Base-by-base conservation (phyloP, 1,140 invertebrate species). In the Lepidurus apus region DNA sequence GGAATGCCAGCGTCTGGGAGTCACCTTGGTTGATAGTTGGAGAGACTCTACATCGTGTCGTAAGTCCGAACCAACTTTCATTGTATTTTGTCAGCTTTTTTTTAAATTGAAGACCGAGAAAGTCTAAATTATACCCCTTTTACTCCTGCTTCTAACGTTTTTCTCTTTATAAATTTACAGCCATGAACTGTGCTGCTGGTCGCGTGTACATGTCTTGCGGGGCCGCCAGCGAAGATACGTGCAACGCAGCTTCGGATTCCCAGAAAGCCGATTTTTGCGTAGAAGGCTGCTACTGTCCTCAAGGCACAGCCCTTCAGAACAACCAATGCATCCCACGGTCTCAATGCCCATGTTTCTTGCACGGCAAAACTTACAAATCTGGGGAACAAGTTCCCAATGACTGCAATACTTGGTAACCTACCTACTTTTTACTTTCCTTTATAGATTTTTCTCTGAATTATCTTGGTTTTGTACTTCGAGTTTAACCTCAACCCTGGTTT, bases 271-370 rank as follows among this genome's bases (percentile, higher is more conserved):
- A 81, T 0, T 84, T 86, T 13, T 96, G 94, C 82, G 90, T 92
- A 43, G 93, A 95, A 83, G 94, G 94, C 7, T 97, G 95, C 83
- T 94, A 92, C 85, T 97, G 95, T 85, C 93, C 93, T 0, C 83
- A 87, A 17, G 92, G 91, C 1, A 90, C 89, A 0, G 88, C 93
- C 1, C 85, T 93, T 8, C 90, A 95, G 77, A 88, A 90, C 26
- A 90, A 90, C 21, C 86, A 87, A n/a, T 97, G 95, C 83, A 89
- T 96, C 10, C 85, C 86, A 0, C 87, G 85, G 8, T 87, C 89
- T 17, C 85, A 92, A 44, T 97, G 95, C 82, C 93, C 94, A 0
- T 96, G 94, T 81, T 87, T 87, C n/a, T 86, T 93, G 77, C 88
- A 91, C 77, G 92, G 92, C n/a, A 90, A 90, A 82, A 85, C 85